These are phyloP conservation scores for Dorcus parallelipipedus DNA, from an alignment of 2,888 invertebrate species.

Conservation along the genomic window DNA sequence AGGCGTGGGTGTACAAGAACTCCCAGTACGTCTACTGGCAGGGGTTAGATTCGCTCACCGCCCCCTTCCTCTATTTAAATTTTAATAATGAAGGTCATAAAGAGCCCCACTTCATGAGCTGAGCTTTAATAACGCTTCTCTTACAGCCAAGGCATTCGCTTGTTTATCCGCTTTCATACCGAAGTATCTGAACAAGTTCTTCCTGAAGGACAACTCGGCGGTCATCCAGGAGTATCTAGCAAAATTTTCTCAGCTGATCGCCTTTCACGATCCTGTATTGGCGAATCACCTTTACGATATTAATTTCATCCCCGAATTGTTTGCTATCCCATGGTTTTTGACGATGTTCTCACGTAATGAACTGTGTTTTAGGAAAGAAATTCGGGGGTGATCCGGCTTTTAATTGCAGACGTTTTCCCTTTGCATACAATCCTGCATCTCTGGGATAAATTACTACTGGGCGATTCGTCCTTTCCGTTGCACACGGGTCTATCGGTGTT, in stretches of 20 bases:
- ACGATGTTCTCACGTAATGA: constrained; percentile 97
- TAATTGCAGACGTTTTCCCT: constrained; percentile 87
- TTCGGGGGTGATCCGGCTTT: background rate
- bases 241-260: constrained; percentile 93
- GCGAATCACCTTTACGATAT: constrained; percentile 90
- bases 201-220: constrained; percentile 93
- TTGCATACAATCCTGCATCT: constrained; percentile 95
- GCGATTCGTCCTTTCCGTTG: constrained; percentile 89
- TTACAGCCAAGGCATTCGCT: constrained; percentile 87
- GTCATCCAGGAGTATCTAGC: constrained; percentile 96
- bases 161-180: constrained; percentile 95
- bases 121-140: constrained; percentile 3
- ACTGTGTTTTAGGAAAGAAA: background rate
- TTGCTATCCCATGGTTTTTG: constrained; percentile 98
- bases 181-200: constrained; percentile 95
- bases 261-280: constrained; percentile 91
- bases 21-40: constrained; percentile 99
- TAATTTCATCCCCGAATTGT: constrained; percentile 94
- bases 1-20: constrained; percentile 95
- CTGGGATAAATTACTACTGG: constrained; percentile 94
- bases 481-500: constrained; percentile 93
- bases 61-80: constrained; percentile 94
- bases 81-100: constrained; percentile 89
- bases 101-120: too few species aligned
- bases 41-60: constrained; percentile 95